Conservation (phyloP, 2,888 invertebrate species). For the Cosmopolites sordidus region DNA sequence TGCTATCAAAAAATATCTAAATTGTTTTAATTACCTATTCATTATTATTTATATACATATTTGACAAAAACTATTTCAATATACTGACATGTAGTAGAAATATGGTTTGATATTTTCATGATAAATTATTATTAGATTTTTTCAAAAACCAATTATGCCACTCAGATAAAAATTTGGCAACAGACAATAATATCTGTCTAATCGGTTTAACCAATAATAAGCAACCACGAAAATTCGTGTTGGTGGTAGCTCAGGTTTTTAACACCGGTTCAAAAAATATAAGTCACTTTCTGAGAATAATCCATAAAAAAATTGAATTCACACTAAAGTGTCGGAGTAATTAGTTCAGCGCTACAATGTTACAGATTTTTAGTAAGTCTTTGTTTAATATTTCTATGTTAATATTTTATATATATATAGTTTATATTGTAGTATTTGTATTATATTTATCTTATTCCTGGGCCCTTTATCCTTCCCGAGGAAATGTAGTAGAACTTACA, state of each 20-base stretch:
- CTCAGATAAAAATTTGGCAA: too few species aligned
- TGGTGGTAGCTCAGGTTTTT: background rate
- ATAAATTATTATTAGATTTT: too few species aligned
- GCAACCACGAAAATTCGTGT: slow-evolving; percentile 11
- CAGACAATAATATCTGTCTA: background rate
- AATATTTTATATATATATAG: background rate
- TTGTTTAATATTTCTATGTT: slow-evolving; percentile 6
- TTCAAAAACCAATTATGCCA: too few species aligned
- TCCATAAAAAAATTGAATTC: background rate
- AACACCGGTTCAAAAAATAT: slow-evolving; percentile 6
- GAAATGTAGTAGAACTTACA: slow-evolving; percentile 83
- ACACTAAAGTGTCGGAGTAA: slow-evolving; percentile 2
- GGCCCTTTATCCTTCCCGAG: slow-evolving; percentile 63
- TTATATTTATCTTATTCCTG: slow-evolving; percentile 41
- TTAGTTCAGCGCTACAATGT: slow-evolving; percentile 3
- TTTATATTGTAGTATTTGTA: slow-evolving; percentile 33
- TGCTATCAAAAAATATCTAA: too few species aligned
- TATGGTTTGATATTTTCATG: too few species aligned
- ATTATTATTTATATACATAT: too few species aligned
- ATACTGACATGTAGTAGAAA: too few species aligned
- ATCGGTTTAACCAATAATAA: slow-evolving; percentile 12
- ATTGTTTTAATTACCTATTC: too few species aligned
- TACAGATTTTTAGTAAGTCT: slow-evolving; percentile 12
- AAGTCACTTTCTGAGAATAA: background rate
- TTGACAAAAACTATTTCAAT: too few species aligned